Conservation (phyloP, 2,888 invertebrate genomes). For the Cantharis rufa region DNA sequence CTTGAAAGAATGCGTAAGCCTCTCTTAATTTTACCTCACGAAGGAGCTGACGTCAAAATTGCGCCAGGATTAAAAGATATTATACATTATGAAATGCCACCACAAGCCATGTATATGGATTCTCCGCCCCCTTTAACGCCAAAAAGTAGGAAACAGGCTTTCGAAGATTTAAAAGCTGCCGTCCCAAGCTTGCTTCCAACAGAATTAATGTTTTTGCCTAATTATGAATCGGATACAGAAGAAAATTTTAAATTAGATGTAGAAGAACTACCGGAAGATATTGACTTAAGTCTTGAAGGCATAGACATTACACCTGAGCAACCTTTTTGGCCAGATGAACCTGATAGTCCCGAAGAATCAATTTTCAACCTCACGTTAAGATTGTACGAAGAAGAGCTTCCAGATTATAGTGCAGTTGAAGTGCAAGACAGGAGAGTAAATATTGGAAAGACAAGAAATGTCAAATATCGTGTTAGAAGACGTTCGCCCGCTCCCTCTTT, state of each 20-base stretch:
- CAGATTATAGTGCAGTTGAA: background rate
- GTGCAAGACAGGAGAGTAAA: background rate
- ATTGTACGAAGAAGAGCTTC: background rate
- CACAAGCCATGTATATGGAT: background rate
- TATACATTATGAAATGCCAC: background rate
- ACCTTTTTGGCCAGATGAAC: background rate
- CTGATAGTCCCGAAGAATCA: background rate
- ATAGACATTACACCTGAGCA: background rate
- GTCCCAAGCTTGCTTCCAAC: background rate
- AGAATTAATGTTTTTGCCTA: background rate
- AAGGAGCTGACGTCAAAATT: background rate
- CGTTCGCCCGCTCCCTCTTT: background rate
- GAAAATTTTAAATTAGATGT: background rate
- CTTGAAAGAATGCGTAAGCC: background rate
- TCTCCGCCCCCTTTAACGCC: background rate
- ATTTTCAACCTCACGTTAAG: background rate
- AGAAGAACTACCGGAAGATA: background rate
- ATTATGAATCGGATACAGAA: background rate
- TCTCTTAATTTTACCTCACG: background rate
- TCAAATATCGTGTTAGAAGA: background rate
- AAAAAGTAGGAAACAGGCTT: background rate
- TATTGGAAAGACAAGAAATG: background rate
- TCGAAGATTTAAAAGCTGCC: background rate
- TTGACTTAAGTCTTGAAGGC: background rate
- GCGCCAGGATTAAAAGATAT: background rate